Percentiles rank a stretch among this genome's conserved stretches.
Conservation (phyloP, 2,113 vertebrate genomes). For the Burhinus bistriatus region DNA sequence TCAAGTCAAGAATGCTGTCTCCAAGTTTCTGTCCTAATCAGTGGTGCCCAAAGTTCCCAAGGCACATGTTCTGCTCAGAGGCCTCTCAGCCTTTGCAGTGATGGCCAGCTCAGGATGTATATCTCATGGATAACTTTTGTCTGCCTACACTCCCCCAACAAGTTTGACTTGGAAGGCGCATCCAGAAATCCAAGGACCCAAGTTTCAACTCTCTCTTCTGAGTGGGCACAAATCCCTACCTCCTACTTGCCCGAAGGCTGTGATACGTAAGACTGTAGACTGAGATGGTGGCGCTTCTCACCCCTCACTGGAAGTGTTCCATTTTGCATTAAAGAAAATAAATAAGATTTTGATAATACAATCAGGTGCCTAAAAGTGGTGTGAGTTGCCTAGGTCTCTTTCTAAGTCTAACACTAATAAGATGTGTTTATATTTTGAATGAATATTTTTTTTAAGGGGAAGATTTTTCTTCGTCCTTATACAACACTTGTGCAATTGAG, state of each 20-base stretch:
- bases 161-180: not conserved
- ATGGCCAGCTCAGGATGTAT: accelerated
- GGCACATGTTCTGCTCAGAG: not conserved
- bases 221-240: not conserved
- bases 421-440: not conserved
- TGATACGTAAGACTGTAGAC: not conserved
- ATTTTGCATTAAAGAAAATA: not conserved
- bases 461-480: not conserved
- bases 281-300: not conserved
- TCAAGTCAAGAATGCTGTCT: not conserved
- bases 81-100: not conserved
- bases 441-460: not conserved
- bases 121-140: not conserved
- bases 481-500: not conserved
- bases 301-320: not conserved
- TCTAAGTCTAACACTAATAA: not conserved
- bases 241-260: not conserved
- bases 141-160: not conserved
- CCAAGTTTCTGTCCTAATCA: not conserved
- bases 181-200: not conserved
- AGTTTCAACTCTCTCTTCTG: not conserved
- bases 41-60: not conserved
- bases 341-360: accelerated
- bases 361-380: not conserved
- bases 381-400: not conserved